Evolutionary conservation across 1,140 invertebrate genomes (phyloP), one percentile per base, ranked within the genome.

Genomic region (Odontomachus brunneus): DNA sequence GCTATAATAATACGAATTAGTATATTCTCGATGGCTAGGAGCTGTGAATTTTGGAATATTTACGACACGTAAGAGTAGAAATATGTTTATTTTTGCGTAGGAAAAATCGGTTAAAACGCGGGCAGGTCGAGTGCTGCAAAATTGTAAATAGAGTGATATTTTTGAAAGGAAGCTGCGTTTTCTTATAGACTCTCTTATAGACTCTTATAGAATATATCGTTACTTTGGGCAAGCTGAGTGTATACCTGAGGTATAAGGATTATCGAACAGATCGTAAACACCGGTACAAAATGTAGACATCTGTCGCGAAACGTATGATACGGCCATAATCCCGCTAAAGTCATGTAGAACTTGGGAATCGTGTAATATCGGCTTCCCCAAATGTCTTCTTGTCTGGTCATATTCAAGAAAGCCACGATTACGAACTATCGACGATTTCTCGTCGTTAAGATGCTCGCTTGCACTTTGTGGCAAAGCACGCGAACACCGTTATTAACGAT

Each of bases 271-370:
- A 78, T 15, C 0, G 17, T 69, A 17, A 78, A 78, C 1, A 4
- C 63, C 29, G 75, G 75, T 33, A 78, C 51, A 19, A 78, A 78
- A 19, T 44, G 63, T 22, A 78, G 7, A 57, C 49, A 78, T 69
- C 75, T 78, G 38, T 78, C 7, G 33, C 51, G 22, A 57, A 57
- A 57, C 22, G 63, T 12, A 19, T 57, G 49, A 14, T 69, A 57
- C 12, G 75, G 75, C 75, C 75, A 78, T 69, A 78, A n/a, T 69
- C 75, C 75, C 22, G 51, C 63, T 57, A 78, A 44, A 4, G 75
- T 78, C 75, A 78, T 78, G 17, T 78, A 78, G 38, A 78, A 78
- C 55, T 65, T 53, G 49, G 75, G 75, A 44, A 78, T 69, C 17
- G 51, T 24, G 14, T 78, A 78, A 69, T 78, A 78, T 22, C 33